Conservation (phyloP, 2,888 invertebrate genomes). For the Mechanitis mazaeus region DNA sequence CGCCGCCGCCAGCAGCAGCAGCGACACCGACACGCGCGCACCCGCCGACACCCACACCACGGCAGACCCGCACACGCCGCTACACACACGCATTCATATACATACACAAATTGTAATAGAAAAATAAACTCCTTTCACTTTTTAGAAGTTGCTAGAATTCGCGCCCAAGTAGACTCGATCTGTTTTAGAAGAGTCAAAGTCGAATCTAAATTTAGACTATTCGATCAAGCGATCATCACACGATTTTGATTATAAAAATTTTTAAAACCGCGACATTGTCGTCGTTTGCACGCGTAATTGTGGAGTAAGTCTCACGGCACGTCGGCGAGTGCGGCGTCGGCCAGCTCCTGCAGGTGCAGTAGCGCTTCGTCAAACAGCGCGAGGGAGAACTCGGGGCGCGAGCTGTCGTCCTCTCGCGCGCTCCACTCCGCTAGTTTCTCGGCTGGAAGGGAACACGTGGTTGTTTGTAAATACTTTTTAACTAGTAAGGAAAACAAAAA, state of each 20-base stretch:
- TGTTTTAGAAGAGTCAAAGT: no score
- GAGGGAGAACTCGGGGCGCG: slow-evolving; percentile 35
- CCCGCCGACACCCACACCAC: slow-evolving; percentile 73
- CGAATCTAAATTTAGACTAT: no score
- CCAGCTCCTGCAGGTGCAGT: slow-evolving; percentile 36
- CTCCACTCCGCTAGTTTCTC: slow-evolving; percentile 39
- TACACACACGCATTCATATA: slow-evolving; percentile 7
- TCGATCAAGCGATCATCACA: no score
- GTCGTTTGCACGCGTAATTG: slow-evolving; percentile 9
- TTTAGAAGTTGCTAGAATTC: no score
- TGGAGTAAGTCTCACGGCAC: slow-evolving; percentile 33
- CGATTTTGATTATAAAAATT: no score
- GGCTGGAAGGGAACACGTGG: slow-evolving; percentile 31
- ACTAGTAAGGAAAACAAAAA: no score
- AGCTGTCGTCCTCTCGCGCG: slow-evolving; percentile 24
- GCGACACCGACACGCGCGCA: slow-evolving; percentile 74
- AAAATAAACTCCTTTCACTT: no score
- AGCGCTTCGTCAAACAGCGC: slow-evolving; percentile 34
- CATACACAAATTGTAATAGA: background rate
- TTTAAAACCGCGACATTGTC: background rate
- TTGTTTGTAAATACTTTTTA: no score
- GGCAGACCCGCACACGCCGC: slow-evolving; percentile 76
- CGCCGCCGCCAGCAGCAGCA: slow-evolving; percentile 82
- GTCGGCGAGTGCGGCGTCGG: slow-evolving; percentile 38
- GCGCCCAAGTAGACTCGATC: no score